Conservation (phyloP, 2,888 invertebrate species). For the Pseudanteris insignis region DNA sequence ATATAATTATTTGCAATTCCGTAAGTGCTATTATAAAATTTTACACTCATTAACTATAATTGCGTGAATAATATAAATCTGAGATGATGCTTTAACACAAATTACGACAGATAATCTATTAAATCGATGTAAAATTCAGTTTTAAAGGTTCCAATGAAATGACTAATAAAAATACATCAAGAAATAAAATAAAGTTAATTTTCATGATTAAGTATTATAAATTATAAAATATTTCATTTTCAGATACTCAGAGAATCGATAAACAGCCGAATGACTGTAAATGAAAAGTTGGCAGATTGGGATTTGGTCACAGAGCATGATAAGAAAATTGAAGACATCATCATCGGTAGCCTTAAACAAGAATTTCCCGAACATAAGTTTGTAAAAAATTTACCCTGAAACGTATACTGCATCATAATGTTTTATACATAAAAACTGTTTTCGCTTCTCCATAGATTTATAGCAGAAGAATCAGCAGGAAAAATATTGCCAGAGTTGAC, state of each 20-base stretch:
- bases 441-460: conserved; percentile 77
- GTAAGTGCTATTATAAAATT: not conserved
- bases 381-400: too few relatives aligned
- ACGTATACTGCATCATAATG: too few relatives aligned
- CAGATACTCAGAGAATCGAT: conserved; percentile 56
- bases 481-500: conserved; percentile 73
- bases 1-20: conserved; percentile 6
- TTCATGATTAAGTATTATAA: too few relatives aligned
- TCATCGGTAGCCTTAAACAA: conserved; percentile 72
- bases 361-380: conserved; percentile 74
- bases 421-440: too few relatives aligned
- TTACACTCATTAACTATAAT: conserved; percentile 1
- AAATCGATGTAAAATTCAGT: too few relatives aligned
- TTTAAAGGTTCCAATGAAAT: too few relatives aligned
- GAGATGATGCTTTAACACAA: not conserved
- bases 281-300: conserved; percentile 73
- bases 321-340: conserved; percentile 77
- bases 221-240: too few relatives aligned
- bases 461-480: conserved; percentile 79
- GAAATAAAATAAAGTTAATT: too few relatives aligned
- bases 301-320: conserved; percentile 88
- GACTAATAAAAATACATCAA: too few relatives aligned
- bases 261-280: conserved; percentile 60
- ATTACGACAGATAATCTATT: conserved; percentile 2
- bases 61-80: conserved; percentile 4